phyloP scores from a whole-genome alignment of 2,113 vertebrate genomes.

The Aix galericulata region DNA sequence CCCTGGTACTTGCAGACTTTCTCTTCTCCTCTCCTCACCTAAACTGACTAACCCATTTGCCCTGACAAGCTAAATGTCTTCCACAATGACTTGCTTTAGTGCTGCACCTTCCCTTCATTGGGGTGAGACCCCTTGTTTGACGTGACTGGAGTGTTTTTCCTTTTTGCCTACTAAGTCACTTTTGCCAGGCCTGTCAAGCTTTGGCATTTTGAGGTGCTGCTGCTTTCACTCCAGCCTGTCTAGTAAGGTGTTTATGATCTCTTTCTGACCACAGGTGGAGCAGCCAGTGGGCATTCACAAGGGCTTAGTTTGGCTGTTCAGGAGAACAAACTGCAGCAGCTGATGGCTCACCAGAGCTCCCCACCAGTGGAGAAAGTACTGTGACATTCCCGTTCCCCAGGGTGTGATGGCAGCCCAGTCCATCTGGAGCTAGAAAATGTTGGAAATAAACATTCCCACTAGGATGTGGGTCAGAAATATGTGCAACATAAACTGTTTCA shows the following conservation, averaged over 20 bases:
- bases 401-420: neutral
- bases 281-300: neutral
- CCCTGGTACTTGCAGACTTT: conserved; percentile 51
- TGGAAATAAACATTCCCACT: conserved; percentile 5
- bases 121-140: neutral
- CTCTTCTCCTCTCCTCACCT: neutral
- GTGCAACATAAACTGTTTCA: neutral
- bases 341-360: neutral
- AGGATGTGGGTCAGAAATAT: neutral
- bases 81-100: neutral
- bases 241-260: neutral
- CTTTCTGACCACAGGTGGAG: neutral
- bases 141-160: neutral
- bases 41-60: neutral
- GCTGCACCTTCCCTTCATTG: neutral
- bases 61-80: neutral
- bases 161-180: neutral
- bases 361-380: neutral
- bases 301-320: neutral
- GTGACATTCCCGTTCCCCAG: neutral
- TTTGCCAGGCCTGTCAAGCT: neutral
- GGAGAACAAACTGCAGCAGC: neutral
- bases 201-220: neutral
- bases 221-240: neutral
- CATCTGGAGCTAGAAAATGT: neutral